Base-by-base conservation (phyloP, 2,888 invertebrate genomes). In the Molanna angustata region DNA sequence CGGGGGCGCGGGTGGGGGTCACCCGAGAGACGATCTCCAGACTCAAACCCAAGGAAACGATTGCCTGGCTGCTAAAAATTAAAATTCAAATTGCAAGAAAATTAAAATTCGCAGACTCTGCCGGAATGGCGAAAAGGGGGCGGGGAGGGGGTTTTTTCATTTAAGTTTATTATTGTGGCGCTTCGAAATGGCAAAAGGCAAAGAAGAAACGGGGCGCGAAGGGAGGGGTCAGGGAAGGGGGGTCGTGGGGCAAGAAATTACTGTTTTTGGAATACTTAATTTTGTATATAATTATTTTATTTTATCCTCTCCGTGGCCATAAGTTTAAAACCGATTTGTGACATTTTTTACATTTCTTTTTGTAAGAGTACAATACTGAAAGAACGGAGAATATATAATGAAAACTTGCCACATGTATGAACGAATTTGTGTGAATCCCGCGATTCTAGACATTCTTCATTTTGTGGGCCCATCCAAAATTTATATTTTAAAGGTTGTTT, bases 41-140 rank as follows among this genome's bases (percentile, higher is more conserved):
- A 11, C 18, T 20, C 39, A 16, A 14, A 13, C 37, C 31, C 17
- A 13, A 40, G 37, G 46, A 46, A 27, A 53, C 56, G 56, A 53
- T 57, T 57, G 52, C 32, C 52, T 48, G 53, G 46, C 54, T 35
- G 69, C 70, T 71, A 74, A 76, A 75, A 76, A 76, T 75, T 74
- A 74, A 74, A 72, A 76, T 76, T 76, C 76, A 74, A 76, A 76
- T 72, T 68, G 73, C 74, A 73, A 75, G 76, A 74, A 76, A 74
- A 76, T 76, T 76, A 76, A 76, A 77, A 76, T 76, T 72, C 73
- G 72, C 66, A 67, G 69, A 71, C 58, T 58, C 49, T 41, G 54
- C 35, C 47, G 41, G 51, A 54, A 57, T 54, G 35, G 40, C 14
- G 31, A 31, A 39, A 13, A 16, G 45, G 2, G 27, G 4, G 6